A percentile compares a stretch with the other conserved stretches of the same genome.
Evolutionary conservation across 2,888 invertebrate species (phyloP).

Genomic region (Oxyscelio sp.): DNA sequence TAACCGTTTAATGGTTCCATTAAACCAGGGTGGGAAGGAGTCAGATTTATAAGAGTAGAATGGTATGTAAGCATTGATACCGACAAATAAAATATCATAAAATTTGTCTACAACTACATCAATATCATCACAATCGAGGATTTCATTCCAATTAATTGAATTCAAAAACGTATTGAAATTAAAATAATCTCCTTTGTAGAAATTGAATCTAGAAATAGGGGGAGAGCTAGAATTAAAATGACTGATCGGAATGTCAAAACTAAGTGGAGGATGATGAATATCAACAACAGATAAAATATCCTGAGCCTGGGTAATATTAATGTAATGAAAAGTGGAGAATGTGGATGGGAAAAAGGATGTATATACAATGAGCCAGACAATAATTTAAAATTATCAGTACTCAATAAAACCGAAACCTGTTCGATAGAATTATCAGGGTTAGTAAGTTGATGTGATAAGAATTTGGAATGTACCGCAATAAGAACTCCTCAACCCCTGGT

Average conservation of each 20-base stretch:
- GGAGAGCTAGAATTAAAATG: too few species aligned
- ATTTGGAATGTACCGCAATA: neutral
- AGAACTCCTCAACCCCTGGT: neutral
- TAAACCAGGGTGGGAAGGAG: conserved; percentile 1
- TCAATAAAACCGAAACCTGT: neutral
- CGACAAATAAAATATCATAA: neutral
- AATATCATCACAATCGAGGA: neutral
- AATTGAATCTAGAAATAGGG: too few species aligned
- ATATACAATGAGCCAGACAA: too few species aligned
- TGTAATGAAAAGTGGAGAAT: too few species aligned
- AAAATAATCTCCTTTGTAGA: too few species aligned
- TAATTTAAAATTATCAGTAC: too few species aligned
- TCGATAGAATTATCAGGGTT: neutral
- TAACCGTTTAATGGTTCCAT: neutral
- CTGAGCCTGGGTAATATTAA: too few species aligned
- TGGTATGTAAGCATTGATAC: neutral
- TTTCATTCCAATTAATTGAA: neutral
- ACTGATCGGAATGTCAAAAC: too few species aligned
- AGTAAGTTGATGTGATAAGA: neutral
- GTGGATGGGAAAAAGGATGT: too few species aligned
- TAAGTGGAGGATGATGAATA: too few species aligned
- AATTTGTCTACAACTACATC: conserved; percentile 3
- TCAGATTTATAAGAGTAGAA: neutral
- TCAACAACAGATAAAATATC: too few species aligned
- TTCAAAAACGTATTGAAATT: too few species aligned